These are phyloP conservation scores for Archips crataeganus DNA, from an alignment of 2,888 invertebrate genomes.

Conservation along the genomic window DNA sequence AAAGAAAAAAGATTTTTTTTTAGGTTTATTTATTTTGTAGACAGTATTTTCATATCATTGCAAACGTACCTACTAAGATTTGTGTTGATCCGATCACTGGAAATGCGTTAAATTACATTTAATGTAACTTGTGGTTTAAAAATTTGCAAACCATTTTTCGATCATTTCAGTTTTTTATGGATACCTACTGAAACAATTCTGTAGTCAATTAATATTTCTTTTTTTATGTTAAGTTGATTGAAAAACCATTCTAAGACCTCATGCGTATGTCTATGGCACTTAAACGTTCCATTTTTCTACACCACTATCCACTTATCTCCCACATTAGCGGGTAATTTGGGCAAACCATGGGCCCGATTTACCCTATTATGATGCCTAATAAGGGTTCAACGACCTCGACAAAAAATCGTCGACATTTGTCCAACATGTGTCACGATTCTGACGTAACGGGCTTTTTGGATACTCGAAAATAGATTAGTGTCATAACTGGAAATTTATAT, in stretches of 20 bases:
- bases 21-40: too few species aligned
- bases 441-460: slow-evolving; percentile 46
- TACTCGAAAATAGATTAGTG: slow-evolving; percentile 45
- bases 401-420: slow-evolving; percentile 71
- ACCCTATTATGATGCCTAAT: slow-evolving; percentile 54
- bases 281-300: not conserved
- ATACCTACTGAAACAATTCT: too few species aligned
- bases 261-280: not conserved
- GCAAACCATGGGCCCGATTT: slow-evolving; percentile 56
- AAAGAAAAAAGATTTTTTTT: not conserved
- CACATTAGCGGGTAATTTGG: slow-evolving; percentile 49
- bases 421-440: slow-evolving; percentile 64
- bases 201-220: too few species aligned
- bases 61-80: too few species aligned
- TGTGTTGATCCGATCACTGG: too few species aligned
- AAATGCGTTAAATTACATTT: too few species aligned
- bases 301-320: slow-evolving; percentile 1
- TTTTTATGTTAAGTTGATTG: too few species aligned
- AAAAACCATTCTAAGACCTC: too few species aligned
- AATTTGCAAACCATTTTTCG: too few species aligned
- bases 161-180: too few species aligned
- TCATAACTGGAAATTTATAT: not conserved
- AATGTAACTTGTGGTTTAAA: too few species aligned
- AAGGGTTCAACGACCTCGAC: slow-evolving; percentile 58
- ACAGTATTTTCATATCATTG: too few species aligned